Conservation (phyloP, 2,113 vertebrate species). For the Pao palembangensis region DNA sequence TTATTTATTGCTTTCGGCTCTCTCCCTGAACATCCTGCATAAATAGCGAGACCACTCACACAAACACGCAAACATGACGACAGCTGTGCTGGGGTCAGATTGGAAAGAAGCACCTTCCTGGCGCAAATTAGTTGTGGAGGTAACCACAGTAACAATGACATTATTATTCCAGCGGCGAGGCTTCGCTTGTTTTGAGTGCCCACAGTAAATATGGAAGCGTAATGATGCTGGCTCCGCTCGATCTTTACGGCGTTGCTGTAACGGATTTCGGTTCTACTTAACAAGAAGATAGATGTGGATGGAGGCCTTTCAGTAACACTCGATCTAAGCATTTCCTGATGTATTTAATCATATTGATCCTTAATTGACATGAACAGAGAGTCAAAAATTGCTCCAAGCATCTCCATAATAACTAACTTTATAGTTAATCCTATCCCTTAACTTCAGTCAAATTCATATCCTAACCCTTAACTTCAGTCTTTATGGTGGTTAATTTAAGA, state of each 20-base stretch:
- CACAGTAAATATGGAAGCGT: not conserved
- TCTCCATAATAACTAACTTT: no score
- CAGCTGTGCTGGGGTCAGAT: slow-evolving; percentile 38
- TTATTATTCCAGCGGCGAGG: slow-evolving; percentile 49
- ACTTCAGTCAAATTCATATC: no score
- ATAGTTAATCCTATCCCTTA: no score
- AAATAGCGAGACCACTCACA: slow-evolving; percentile 34
- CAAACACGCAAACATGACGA: slow-evolving; percentile 67
- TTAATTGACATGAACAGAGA: slow-evolving; percentile 14
- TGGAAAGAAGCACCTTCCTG: slow-evolving; percentile 53
- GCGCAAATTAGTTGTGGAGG: slow-evolving; percentile 44
- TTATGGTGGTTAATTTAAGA: slow-evolving; percentile 28
- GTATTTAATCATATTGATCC: slow-evolving; percentile 13
- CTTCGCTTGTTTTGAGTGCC: slow-evolving; percentile 9
- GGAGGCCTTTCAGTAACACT: not conserved
- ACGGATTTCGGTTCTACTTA: not conserved
- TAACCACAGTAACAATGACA: slow-evolving; percentile 61
- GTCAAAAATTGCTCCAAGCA: slow-evolving; percentile 7
- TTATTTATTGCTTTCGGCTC: slow-evolving; percentile 7
- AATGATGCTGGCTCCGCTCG: not conserved
- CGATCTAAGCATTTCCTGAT: not conserved
- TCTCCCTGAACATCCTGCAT: slow-evolving; percentile 8
- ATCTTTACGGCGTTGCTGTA: not conserved
- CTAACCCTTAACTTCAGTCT: no score
- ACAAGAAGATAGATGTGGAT: not conserved